Conservation (phyloP, 2,888 invertebrate genomes). For the Pimpla rufipes region DNA sequence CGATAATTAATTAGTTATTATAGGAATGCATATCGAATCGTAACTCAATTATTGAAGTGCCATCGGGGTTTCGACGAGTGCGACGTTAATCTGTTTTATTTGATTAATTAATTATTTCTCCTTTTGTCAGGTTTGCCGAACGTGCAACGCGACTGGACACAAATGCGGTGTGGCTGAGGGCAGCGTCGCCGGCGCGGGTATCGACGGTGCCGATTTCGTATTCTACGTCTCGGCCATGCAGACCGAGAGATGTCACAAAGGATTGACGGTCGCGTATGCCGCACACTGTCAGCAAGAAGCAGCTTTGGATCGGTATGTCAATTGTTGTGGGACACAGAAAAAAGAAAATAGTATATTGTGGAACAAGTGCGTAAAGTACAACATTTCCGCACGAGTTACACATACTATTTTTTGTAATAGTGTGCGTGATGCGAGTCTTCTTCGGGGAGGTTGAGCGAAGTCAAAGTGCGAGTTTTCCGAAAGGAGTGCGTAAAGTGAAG, state of each 20-base stretch:
- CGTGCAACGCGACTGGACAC: slow-evolving; percentile 95
- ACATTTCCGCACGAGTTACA: too few species aligned
- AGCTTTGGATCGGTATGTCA: slow-evolving; percentile 92
- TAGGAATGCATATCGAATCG: not conserved
- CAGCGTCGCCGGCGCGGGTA: slow-evolving; percentile 89
- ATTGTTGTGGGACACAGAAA: not conserved
- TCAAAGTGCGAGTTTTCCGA: too few species aligned
- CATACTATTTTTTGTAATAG: too few species aligned
- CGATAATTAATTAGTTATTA: slow-evolving; percentile 12
- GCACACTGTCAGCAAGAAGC: slow-evolving; percentile 99
- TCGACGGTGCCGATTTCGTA: slow-evolving; percentile 95
- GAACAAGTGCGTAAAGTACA: not conserved
- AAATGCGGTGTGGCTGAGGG: slow-evolving; percentile 89
- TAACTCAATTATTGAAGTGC: not conserved
- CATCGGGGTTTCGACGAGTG: not conserved
- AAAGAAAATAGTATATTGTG: not conserved
- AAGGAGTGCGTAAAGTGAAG: too few species aligned
- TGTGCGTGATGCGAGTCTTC: too few species aligned
- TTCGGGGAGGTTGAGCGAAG: too few species aligned
- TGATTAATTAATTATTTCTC: slow-evolving; percentile 35
- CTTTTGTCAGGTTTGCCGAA: slow-evolving; percentile 91
- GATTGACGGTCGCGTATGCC: slow-evolving; percentile 97
- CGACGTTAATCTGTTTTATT: not conserved
- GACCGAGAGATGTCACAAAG: slow-evolving; percentile 96
- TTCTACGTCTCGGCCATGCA: slow-evolving; percentile 98